Evolutionary conservation across 2,797 vertebrate species (phyloP).

Genomic region (Bucorvus abyssinicus): DNA sequence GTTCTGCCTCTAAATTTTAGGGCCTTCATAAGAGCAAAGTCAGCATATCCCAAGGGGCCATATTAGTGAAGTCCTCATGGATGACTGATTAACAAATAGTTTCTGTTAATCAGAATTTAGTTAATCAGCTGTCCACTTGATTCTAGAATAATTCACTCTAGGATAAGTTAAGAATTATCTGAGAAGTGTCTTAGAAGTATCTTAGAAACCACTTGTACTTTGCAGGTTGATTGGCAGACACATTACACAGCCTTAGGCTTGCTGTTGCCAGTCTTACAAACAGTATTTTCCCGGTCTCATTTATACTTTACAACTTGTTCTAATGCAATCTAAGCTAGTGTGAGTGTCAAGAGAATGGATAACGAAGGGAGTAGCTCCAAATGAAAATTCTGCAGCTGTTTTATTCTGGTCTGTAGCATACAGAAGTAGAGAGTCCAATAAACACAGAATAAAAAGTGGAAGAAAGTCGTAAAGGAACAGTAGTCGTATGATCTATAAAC

Average conservation of each 20-base stretch:
- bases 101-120: background rate
- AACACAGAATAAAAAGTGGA: background rate
- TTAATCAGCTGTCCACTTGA: background rate
- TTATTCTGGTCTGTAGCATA: background rate
- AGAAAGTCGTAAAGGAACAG: background rate
- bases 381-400: background rate
- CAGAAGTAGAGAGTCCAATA: background rate
- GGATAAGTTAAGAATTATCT: background rate
- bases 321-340: background rate
- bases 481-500: background rate
- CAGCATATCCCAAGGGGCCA: background rate
- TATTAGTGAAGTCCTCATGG: background rate
- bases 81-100: background rate
- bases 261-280: background rate
- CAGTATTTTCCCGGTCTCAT: background rate
- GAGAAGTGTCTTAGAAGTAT: background rate
- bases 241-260: background rate
- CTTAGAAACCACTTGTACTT: background rate
- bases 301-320: background rate
- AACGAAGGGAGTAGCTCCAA: background rate
- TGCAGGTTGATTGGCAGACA: background rate
- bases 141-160: background rate
- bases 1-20: background rate
- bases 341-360: background rate
- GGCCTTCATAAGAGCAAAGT: background rate